phyloP scores from a whole-genome alignment of 2,888 invertebrate genomes.

The Oligia fasciuncula region DNA sequence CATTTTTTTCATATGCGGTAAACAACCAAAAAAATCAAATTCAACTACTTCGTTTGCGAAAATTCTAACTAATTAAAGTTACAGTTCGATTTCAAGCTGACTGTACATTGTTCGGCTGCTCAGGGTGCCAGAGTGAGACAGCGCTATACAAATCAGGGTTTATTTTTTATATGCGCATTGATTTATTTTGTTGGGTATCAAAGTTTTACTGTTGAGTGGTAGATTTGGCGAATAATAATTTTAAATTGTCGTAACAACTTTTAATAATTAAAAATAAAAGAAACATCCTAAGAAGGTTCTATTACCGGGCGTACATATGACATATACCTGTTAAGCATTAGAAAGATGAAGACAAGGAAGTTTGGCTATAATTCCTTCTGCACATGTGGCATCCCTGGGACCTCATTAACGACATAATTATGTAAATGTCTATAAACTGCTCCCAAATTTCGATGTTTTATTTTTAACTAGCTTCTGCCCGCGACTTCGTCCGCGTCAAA shows the following conservation, averaged over 20 bases:
- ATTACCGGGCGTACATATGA: neutral
- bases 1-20: neutral
- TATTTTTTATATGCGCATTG: neutral
- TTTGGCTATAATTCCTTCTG: neutral
- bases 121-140: conserved; percentile 4
- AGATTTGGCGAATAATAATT: neutral
- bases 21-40: neutral
- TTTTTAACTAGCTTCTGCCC: too few species aligned
- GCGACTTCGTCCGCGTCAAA: too few species aligned
- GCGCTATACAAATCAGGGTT: neutral
- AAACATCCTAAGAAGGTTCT: neutral
- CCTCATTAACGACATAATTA: neutral
- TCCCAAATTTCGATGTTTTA: neutral
- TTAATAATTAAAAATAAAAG: neutral
- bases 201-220: neutral
- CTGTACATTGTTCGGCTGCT: neutral
- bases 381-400: neutral
- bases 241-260: neutral
- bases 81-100: neutral
- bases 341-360: neutral
- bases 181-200: neutral
- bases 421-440: neutral
- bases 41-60: neutral
- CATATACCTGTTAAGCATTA: too few species aligned
- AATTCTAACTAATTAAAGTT: neutral